Evolutionary conservation across 2,113 vertebrate species (phyloP), one percentile per base, ranked within the genome.

Genomic region (Pelusios castaneus): DNA sequence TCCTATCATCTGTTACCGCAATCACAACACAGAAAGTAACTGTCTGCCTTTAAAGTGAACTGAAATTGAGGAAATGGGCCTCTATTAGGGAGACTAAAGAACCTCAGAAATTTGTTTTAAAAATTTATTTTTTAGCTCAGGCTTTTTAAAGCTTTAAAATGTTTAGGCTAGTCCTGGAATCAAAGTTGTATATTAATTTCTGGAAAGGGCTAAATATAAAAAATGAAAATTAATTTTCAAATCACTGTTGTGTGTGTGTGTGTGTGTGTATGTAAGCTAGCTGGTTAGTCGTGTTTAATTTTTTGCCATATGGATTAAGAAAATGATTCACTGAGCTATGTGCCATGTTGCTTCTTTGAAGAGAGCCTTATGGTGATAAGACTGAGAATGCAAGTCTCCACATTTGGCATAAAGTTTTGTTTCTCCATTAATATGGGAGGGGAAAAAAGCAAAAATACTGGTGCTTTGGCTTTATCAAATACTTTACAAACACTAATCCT

Each of bases 1-100:
- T 55, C 56, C 45, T 76, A 9, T 3, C 17, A 54, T 12, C 45
- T 55, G 25, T 60, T 52, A 38, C 56, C 34, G 52, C 63, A 86
- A 2, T 0, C 1, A 1, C 63, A 73, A 75, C 63, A 80, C 43
- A 77, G 87, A 82, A 90, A 92, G 41, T 43, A 67, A 85, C 43
- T n/a, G 80, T 51, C 31, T 94, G 60, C 38, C n/a, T 80, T 83
- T 7, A 77, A 63, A n/a, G 3, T 82, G 94, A 96, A 91, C 93
- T 79, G 94, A 94, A 97, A 95, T 34, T 83, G 51, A 6, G 55
- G 24, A 2, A 63, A 38, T 60, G 34, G 43, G 29, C n/a, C n/a
- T n/a, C n/a, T n/a, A n/a, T n/a, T n/a, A 10, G 54, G 47, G 51
- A 73, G 34, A 63, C 21, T 80, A 27, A 47, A 81, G 75, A 17